phyloP scores from a whole-genome alignment of 2,888 invertebrate species.

The Eristalis arbustorum region DNA sequence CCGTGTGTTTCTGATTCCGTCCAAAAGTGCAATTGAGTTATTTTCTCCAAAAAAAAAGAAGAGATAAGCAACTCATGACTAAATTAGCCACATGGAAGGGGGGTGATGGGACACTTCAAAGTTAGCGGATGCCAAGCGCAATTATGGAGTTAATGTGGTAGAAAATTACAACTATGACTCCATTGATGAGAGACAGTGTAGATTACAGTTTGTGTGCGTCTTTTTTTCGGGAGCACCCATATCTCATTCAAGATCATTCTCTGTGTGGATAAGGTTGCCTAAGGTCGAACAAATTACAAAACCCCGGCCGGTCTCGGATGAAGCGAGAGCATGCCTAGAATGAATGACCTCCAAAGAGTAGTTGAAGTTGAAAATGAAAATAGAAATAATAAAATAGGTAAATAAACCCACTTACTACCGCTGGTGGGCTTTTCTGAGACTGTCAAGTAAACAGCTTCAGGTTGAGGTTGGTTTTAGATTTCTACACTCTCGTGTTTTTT shows the following conservation, averaged over 20 bases:
- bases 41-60: neutral
- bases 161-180: slow-evolving; percentile 21
- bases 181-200: neutral
- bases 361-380: slow-evolving; percentile 36
- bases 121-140: slow-evolving; percentile 8
- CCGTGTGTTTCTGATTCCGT: too few relatives aligned
- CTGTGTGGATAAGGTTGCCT: slow-evolving; percentile 28
- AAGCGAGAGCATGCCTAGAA: neutral
- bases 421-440: slow-evolving; percentile 35
- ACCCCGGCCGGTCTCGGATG: slow-evolving; percentile 6
- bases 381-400: slow-evolving; percentile 33
- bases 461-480: slow-evolving; percentile 6
- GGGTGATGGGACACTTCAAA: neutral
- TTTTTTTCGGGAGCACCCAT: slow-evolving; percentile 55
- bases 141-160: slow-evolving; percentile 29
- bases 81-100: neutral
- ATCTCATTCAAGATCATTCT: slow-evolving; percentile 51
- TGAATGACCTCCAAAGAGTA: slow-evolving; percentile 54
- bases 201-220: neutral
- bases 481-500: neutral
- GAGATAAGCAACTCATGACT: neutral
- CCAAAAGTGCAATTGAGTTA: neutral
- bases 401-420: slow-evolving; percentile 44
- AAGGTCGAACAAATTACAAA: slow-evolving; percentile 56
- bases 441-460: slow-evolving; percentile 27